These are phyloP conservation scores for Apis dorsata DNA, from an alignment of 1,140 invertebrate species.

Conservation along the genomic window DNA sequence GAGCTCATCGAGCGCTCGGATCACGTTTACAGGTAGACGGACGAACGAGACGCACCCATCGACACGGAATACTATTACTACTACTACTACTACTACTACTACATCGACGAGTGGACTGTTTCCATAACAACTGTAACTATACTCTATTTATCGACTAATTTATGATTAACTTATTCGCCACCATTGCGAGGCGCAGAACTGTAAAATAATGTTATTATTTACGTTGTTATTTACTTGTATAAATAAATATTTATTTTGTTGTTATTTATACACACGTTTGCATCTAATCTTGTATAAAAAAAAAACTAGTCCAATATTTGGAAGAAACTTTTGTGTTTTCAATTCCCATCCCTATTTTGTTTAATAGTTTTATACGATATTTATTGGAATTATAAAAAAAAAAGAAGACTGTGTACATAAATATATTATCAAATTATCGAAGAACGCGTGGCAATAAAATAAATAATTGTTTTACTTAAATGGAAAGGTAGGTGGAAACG, in stretches of 20 bases:
- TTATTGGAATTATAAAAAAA: no score
- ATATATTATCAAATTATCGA: no score
- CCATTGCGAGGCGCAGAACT: conserved; percentile 55
- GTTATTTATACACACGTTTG: conserved; percentile 43
- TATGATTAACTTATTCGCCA: conserved; percentile 64
- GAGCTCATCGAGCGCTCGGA: conserved; percentile 23
- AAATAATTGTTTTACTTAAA: not conserved
- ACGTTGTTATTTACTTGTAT: conserved; percentile 67
- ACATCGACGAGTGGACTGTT: not conserved
- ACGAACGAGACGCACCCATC: conserved; percentile 21
- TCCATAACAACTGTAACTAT: conserved; percentile 1
- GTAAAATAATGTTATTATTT: conserved; percentile 65
- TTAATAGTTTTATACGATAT: no score
- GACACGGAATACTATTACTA: conserved; percentile 8
- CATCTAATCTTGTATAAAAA: no score
- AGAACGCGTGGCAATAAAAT: no score
- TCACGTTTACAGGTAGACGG: conserved; percentile 35
- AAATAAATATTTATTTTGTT: conserved; percentile 76
- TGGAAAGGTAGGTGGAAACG: not conserved
- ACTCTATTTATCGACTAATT: conserved; percentile 33
- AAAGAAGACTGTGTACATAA: no score
- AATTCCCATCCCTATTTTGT: no score
- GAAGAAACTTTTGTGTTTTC: not conserved
- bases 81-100: no score
- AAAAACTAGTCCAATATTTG: not conserved